These are phyloP conservation scores for Rhingia rostrata DNA, from an alignment of 2,888 invertebrate species.

Conservation along the genomic window DNA sequence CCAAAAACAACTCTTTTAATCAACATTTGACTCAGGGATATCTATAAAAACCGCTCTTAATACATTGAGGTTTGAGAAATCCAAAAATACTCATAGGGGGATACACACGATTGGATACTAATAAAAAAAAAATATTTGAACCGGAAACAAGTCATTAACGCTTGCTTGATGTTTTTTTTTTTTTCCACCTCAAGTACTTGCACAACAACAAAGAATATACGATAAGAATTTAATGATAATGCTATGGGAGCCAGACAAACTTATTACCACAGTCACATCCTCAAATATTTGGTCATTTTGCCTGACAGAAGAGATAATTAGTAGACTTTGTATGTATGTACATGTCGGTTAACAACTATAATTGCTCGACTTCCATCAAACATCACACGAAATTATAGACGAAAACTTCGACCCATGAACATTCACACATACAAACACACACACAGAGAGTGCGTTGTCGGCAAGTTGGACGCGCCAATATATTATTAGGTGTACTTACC, in stretches of 20 bases:
- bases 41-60: too few species aligned
- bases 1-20: too few species aligned
- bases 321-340: constrained; percentile 30
- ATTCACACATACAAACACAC: background rate
- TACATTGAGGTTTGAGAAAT: too few species aligned
- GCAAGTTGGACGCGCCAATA: constrained; percentile 50
- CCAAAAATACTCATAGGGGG: too few species aligned
- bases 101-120: background rate
- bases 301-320: constrained; percentile 54
- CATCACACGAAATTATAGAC: constrained; percentile 53
- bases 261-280: constrained; percentile 64
- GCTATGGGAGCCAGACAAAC: constrained; percentile 30
- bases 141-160: constrained; percentile 61
- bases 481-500: constrained; percentile 49
- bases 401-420: constrained; percentile 27
- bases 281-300: constrained; percentile 62
- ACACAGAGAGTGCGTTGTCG: constrained; percentile 1
- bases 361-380: constrained; percentile 70
- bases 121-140: constrained; percentile 21
- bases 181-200: constrained; percentile 8
- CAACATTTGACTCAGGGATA: too few species aligned
- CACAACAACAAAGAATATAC: constrained; percentile 6
- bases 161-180: constrained; percentile 23
- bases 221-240: background rate
- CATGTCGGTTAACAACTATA: constrained; percentile 61